Percentiles rank a stretch among this genome's conserved stretches.
Evolutionary conservation across 2,888 invertebrate species (phyloP).

Genomic region (Plagiodera versicolora): DNA sequence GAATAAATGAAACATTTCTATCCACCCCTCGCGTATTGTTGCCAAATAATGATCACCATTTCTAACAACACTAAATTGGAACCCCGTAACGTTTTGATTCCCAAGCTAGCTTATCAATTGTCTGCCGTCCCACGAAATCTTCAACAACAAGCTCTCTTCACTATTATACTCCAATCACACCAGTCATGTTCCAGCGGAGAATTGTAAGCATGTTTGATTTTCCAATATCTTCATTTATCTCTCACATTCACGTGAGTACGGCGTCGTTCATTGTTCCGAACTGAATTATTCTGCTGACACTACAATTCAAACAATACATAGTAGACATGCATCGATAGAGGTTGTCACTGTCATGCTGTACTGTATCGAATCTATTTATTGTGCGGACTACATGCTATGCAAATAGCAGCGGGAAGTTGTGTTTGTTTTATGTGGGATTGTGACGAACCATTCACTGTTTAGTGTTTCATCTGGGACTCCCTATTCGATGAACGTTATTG

Average conservation of each 20-base stretch:
- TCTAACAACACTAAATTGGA: no score
- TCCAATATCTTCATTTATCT: conserved; percentile 3
- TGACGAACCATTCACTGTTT: not conserved
- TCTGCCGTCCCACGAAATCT: not conserved
- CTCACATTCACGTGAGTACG: conserved; percentile 11
- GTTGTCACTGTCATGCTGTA: conserved; percentile 41
- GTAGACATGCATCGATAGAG: conserved; percentile 36
- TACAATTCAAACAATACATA: not conserved
- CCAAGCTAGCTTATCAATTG: not conserved
- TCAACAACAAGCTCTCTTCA: not conserved
- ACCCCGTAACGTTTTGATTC: not conserved
- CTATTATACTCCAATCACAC: not conserved
- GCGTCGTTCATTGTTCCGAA: conserved; percentile 18
- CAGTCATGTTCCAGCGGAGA: not conserved
- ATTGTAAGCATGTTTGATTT: not conserved
- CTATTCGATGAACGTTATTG: not conserved
- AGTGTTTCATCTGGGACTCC: not conserved
- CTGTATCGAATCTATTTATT: conserved; percentile 34
- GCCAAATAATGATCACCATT: no score
- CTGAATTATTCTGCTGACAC: conserved; percentile 18
- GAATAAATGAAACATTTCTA: no score
- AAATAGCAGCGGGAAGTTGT: not conserved
- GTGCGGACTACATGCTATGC: conserved; percentile 2
- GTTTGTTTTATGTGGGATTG: not conserved
- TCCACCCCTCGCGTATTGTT: no score